Evolutionary conservation across 2,797 vertebrate genomes (phyloP), one percentile per base, ranked within the genome.

Genomic region (Brotogeris chrysoptera): DNA sequence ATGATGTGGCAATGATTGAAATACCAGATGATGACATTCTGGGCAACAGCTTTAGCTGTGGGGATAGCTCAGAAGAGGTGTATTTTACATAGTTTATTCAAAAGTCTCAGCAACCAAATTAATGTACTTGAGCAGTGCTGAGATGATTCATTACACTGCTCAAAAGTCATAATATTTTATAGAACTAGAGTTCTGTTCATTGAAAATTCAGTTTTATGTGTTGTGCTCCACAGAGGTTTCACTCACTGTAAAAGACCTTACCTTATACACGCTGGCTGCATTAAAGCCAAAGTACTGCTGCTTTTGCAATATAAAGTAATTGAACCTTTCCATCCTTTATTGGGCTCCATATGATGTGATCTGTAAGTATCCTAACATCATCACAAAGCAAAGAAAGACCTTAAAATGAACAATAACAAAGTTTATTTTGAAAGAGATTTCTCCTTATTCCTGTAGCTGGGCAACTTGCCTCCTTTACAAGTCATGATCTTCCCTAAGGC

Each of bases 271-370:
- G 81, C 86, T 4, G 7, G 50, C 39, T 86, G 32, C 66, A 28
- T 68, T 69, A 82, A 94, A 83, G 84, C 69, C 81, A 88, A 93
- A 92, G 50, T 0, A 1, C 65, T 80, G 74, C 79, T 96, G 92
- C 60, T 94, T 94, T 90, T 92, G 61, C 18, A 83, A 74, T 92
- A 78, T 41, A 64, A 94, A 82, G 88, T 81, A 80, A 80, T 44
- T 53, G 28, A 89, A 91, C 52, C 68, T 91, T 87, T 93, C 74
- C 44, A 78, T 78, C 79, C 57, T 80, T 94, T 89, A 74, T 16
- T 49, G 30, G 71, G 34, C 49, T 94, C 41, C n/a, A 27, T 68
- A 80, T 23, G 61, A 80, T 71, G 55, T 74, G 49, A 91, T 78
- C 44, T 63, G 18, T 70, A 89, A 82, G 32, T 57, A 43, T 57